Base-by-base conservation (phyloP, 1,140 invertebrate species). In the Amphibalanus amphitrite region DNA sequence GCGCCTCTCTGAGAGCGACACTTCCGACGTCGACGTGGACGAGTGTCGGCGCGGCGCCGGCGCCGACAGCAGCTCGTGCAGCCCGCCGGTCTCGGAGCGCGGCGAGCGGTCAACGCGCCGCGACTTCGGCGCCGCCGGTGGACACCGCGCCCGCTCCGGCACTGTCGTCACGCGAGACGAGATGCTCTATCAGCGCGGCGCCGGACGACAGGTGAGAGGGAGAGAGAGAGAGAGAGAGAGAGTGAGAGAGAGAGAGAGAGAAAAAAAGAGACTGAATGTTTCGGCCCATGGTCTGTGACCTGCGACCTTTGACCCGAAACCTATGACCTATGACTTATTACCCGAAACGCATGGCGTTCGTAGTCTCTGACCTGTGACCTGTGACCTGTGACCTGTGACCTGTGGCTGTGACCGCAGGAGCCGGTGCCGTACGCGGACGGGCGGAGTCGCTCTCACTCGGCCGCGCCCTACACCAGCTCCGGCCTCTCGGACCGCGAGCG, bases 21-120 rank as follows among this genome's bases (percentile, higher is more conserved):
- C 83, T 73, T 95, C 92, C 75, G 93, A 97, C 81, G 89, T 91
- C 79, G 92, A 95, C 80, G 86, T 90, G 75, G 83, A 84, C 72
- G 89, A 91, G 78, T 86, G 85, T 8, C 70, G 73, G n/a, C 26
- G 26, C 65, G 65, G 26, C 65, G 65, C 65, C 65, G 65, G 26
- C n/a, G 65, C 65, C 28, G 65, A 67, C 65, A 67, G 65, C 65
- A 67, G 65, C 65, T 67, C 65, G 65, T 67, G 65, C 65, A 67
- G 65, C 28, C 65, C 65, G 65, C 65, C 65, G 3, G 28, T 28
- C n/a, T 67, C 65, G 17, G 65, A 67, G 65, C n/a, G 65, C 3
- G 65, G 28, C 17, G 65, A 67, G 65, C 65, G 65, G n/a, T 26
- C 10, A 3, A 10, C 65, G 23, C 65, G 65, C 3, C 65, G 65